phyloP scores from a whole-genome alignment of 2,797 vertebrate species.

The Microcaecilia unicolor region DNA sequence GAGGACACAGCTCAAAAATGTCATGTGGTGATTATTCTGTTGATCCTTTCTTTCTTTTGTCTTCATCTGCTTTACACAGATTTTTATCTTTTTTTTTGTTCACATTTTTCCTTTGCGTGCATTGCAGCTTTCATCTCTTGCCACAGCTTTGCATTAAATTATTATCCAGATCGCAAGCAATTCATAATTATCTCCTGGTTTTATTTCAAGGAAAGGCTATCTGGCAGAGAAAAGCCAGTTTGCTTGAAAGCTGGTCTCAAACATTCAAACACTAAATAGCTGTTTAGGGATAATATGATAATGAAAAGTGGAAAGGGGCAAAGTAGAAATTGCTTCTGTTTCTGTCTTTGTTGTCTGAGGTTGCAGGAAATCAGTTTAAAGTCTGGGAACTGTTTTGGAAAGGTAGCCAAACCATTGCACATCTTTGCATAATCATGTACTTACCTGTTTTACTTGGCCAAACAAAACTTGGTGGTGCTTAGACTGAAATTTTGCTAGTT shows the following conservation, averaged over 20 bases:
- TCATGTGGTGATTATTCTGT: too few species aligned
- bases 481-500: too few species aligned
- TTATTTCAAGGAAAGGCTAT: slow-evolving; percentile 33
- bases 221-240: slow-evolving; percentile 19
- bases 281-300: neutral
- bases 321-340: slow-evolving; percentile 5
- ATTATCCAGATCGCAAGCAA: too few species aligned
- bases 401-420: too few species aligned
- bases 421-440: too few species aligned
- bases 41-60: neutral
- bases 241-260: slow-evolving; percentile 22
- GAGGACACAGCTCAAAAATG: too few species aligned
- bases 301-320: slow-evolving; percentile 8
- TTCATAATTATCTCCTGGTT: too few species aligned
- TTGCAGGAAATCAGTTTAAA: too few species aligned
- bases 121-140: neutral
- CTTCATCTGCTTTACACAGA: neutral
- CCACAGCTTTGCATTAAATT: too few species aligned
- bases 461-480: too few species aligned
- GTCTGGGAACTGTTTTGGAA: too few species aligned
- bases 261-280: neutral
- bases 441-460: too few species aligned
- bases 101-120: neutral
- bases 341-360: slow-evolving; percentile 1
- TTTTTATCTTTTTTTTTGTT: neutral